These are phyloP conservation scores for Lasioglossum vierecki DNA, from an alignment of 2,888 invertebrate genomes.

Conservation along the genomic window DNA sequence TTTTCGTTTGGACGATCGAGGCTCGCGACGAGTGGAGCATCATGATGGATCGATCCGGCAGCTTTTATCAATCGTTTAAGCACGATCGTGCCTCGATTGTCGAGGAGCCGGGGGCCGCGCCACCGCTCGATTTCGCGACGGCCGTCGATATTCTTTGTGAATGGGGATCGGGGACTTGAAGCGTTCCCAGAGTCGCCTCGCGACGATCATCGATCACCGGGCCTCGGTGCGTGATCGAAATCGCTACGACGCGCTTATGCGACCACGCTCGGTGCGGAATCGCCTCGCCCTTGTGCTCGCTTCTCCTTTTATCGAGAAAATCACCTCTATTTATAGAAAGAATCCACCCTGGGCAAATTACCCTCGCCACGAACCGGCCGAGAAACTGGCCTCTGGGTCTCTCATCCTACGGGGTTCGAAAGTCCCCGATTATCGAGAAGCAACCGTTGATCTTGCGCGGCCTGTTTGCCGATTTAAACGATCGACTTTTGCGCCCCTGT, in stretches of 20 bases:
- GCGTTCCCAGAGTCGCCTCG: conserved; percentile 63
- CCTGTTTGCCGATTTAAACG: conserved; percentile 3
- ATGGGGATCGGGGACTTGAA: conserved; percentile 61
- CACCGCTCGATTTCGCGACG: conserved; percentile 59
- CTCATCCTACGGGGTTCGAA: background rate
- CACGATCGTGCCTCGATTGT: conserved; percentile 69
- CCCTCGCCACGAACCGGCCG: background rate
- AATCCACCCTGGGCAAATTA: conserved; percentile 11
- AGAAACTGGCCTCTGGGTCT: background rate
- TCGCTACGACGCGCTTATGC: conserved; percentile 66
- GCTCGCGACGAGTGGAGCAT: conserved; percentile 61
- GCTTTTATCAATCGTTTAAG: conserved; percentile 76
- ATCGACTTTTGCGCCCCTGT: background rate
- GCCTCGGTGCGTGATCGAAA: conserved; percentile 69
- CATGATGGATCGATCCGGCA: conserved; percentile 76
- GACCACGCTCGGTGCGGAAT: conserved; percentile 29
- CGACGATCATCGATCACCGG: conserved; percentile 71
- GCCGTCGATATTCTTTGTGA: conserved; percentile 72
- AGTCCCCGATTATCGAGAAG: background rate
- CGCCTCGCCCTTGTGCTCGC: background rate
- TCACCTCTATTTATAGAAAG: conserved; percentile 44
- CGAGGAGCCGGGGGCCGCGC: conserved; percentile 47
- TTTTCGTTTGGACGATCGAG: conserved; percentile 22
- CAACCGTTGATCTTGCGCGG: background rate
- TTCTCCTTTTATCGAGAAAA: conserved; percentile 23